These are phyloP conservation scores for Myiopsitta monachus DNA, from an alignment of 2,113 vertebrate genomes.

Conservation along the genomic window DNA sequence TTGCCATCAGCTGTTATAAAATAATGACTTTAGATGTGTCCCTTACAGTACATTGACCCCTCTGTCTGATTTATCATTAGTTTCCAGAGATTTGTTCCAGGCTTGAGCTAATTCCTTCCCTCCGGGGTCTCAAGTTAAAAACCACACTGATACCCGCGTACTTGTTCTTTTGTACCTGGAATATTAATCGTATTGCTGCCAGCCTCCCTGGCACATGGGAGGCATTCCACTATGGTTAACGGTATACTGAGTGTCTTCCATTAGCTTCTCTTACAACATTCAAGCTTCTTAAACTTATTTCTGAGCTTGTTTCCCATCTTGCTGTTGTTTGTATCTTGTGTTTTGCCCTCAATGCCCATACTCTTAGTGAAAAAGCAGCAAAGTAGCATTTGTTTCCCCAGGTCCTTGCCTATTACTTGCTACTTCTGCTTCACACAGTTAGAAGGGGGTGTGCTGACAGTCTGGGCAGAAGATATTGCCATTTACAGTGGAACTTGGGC, in stretches of 20 bases:
- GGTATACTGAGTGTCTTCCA: not conserved
- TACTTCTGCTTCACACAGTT: not conserved
- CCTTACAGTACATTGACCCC: slow-evolving; percentile 60
- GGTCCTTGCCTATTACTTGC: not conserved
- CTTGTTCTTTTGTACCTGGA: slow-evolving; percentile 25
- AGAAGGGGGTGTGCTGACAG: not conserved
- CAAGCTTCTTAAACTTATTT: not conserved
- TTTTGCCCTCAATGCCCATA: not conserved
- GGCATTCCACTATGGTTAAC: not conserved
- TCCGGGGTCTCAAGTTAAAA: slow-evolving; percentile 49
- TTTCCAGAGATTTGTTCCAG: slow-evolving; percentile 67
- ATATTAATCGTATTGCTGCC: slow-evolving; percentile 31
- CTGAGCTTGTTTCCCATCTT: not conserved
- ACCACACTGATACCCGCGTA: slow-evolving; percentile 23
- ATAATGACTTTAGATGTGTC: slow-evolving; percentile 70
- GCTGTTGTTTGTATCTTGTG: not conserved
- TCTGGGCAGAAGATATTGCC: not conserved
- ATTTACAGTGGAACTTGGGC: not conserved
- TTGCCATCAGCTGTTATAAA: slow-evolving; percentile 66
- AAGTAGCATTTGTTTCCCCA: not conserved
- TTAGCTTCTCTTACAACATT: not conserved
- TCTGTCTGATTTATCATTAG: slow-evolving; percentile 71
- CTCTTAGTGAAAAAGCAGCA: not conserved
- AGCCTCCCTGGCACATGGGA: not conserved
- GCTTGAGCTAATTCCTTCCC: slow-evolving; percentile 55